Evolutionary conservation across 2,113 vertebrate species (phyloP).

Genomic region (Sitta europaea): DNA sequence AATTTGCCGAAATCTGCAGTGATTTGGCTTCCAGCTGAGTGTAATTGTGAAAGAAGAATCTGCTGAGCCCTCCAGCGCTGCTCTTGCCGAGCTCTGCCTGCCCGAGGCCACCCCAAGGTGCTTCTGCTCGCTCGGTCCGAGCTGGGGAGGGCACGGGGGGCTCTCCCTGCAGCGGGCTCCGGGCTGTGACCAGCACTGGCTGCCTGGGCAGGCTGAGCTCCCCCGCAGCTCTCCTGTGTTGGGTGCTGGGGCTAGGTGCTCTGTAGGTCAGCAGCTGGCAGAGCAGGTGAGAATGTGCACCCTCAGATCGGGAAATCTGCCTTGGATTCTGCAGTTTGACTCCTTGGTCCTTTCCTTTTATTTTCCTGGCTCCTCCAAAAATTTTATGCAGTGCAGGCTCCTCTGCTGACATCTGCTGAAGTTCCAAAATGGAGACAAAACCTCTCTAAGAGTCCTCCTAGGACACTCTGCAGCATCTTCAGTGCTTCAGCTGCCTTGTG

Average conservation of each 20-base stretch:
- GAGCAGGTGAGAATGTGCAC: not conserved
- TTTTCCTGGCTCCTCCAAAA: not conserved
- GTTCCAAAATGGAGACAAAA: not conserved
- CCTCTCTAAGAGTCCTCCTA: not conserved
- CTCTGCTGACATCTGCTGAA: not conserved
- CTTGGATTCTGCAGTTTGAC: not conserved
- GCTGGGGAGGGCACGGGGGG: not conserved
- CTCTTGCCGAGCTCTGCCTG: not conserved
- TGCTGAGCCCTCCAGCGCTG: rapidly evolving
- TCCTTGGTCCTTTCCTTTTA: not conserved
- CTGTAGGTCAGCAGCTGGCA: not conserved
- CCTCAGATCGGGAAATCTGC: not conserved
- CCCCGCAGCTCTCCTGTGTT: not conserved
- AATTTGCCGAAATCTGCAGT: not conserved
- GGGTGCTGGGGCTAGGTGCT: not conserved
- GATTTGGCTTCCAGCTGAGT: not conserved
- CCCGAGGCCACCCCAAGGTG: rapidly evolving
- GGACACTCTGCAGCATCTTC: not conserved
- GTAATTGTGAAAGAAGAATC: not conserved
- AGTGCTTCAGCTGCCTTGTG: rapidly evolving
- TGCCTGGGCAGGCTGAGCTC: not conserved
- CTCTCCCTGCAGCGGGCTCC: not conserved
- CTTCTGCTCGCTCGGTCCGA: not conserved
- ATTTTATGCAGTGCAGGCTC: not conserved
- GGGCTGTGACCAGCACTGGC: rapidly evolving